These are phyloP conservation scores for Catalaphyllia jardinei DNA, from an alignment of 64 coral and sea anemone genomes.

Conservation along the genomic window DNA sequence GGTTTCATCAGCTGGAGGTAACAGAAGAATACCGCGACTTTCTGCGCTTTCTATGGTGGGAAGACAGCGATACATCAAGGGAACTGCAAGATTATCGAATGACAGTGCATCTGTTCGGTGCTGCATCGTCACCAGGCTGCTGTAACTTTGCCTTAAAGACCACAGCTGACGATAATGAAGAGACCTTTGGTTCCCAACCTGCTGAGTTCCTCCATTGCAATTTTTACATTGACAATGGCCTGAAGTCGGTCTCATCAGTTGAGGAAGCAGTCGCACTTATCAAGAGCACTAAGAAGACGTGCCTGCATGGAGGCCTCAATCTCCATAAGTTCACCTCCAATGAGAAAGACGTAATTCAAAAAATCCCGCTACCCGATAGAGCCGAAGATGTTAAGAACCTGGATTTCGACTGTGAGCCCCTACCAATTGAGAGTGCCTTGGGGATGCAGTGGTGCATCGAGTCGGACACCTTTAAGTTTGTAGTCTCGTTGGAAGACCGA, in stretches of 20 bases:
- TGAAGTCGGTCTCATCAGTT: background rate
- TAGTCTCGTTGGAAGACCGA: background rate
- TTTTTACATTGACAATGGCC: constrained; percentile 25
- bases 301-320: background rate
- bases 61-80: constrained; percentile 33
- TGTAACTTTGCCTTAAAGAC: constrained; percentile 52
- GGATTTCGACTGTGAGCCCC: background rate
- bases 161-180: constrained; percentile 55
- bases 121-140: constrained; percentile 59
- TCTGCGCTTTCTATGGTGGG: constrained; percentile 58
- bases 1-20: constrained; percentile 3
- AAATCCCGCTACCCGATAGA: background rate
- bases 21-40: constrained; percentile 14
- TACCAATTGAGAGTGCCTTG: background rate
- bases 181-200: background rate
- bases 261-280: constrained; percentile 3
- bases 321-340: constrained; percentile 11
- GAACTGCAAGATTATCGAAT: constrained; percentile 56
- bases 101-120: constrained; percentile 67
- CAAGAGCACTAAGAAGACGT: background rate
- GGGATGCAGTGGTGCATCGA: background rate
- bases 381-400: background rate
- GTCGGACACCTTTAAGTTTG: background rate
- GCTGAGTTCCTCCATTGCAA: constrained; percentile 19
- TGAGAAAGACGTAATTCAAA: background rate